These are phyloP conservation scores for Aplodontia rufa DNA, from an alignment of 2,113 vertebrate species.

Conservation along the genomic window DNA sequence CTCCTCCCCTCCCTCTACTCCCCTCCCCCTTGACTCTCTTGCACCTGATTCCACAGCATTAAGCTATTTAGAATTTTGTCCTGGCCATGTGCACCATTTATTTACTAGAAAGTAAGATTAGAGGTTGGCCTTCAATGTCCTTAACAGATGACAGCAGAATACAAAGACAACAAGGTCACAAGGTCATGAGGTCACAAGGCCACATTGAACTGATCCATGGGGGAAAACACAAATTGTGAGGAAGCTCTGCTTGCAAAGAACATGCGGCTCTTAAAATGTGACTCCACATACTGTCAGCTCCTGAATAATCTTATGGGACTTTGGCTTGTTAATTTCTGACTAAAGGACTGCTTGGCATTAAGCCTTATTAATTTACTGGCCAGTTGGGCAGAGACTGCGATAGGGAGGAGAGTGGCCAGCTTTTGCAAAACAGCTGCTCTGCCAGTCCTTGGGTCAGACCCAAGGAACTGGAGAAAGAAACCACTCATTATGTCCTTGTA, in stretches of 20 bases:
- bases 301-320: neutral
- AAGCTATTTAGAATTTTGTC: conserved; percentile 20
- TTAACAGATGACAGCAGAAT: conserved; percentile 54
- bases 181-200: conserved; percentile 38
- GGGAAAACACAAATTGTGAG: neutral
- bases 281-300: neutral
- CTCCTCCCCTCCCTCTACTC: neutral
- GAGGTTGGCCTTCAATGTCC: conserved; percentile 58
- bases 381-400: neutral
- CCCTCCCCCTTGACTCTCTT: neutral
- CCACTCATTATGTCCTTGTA: neutral
- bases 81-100: neutral
- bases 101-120: conserved; percentile 61
- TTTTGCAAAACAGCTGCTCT: conserved; percentile 49
- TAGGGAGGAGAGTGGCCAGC: neutral
- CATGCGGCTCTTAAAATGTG: neutral
- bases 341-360: neutral
- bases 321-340: neutral
- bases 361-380: conserved; percentile 13
- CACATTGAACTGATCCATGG: neutral
- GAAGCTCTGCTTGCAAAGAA: neutral
- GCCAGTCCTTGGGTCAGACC: conserved; percentile 49
- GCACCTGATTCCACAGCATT: neutral
- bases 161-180: conserved; percentile 54
- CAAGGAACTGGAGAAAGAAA: conserved; percentile 45